Evolutionary conservation across 2,888 invertebrate species (phyloP), one percentile per base, ranked within the genome.

Genomic region (Meghimatium bilineatum): DNA sequence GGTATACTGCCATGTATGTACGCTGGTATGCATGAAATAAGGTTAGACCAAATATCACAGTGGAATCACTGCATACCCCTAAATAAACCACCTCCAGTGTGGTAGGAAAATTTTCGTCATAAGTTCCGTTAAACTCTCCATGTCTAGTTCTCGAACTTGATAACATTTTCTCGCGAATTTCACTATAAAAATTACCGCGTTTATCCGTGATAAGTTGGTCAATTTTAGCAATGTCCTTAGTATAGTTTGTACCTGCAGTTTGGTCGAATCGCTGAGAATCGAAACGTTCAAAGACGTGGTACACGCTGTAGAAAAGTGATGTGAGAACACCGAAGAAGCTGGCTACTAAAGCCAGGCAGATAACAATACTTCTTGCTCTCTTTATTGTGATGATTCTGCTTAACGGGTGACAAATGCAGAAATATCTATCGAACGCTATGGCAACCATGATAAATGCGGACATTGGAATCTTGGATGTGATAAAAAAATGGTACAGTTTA

Each of bases 391-490:
- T 88, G 1, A 87, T 82, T 34, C 86, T 85, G 14, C 81, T 86
- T 78, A 90, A 89, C 17, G 92, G 92, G 36, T 90, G 89, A 76
- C 92, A 92, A 71, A 92, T 92, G 79, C 92, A 92, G 80, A 92
- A 89, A 80, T 92, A 92, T 26, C 92, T 87, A 84, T 92, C 92
- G 44, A 92, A 90, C n/a, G 92, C 92, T 26, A 92, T 92, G 20
- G 90, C 90, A 8, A 91, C 91, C 90, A 92, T 92, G 49, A 92
- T 90, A 82, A 92, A 91, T 23, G 91, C 90, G 14, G 92, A 91
- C 78, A 91, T 90, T 0, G 91, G 91, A 6, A 92, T 89, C 72
- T 90, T 90, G 8, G 89, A 91, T 10, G 91, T 91, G 34, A 91
- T 90, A 12, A 92, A 85, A 67, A 92, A 91, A 66, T 90, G 89